Conservation (phyloP, 2,797 vertebrate genomes). For the Scomberomorus guttatus region DNA sequence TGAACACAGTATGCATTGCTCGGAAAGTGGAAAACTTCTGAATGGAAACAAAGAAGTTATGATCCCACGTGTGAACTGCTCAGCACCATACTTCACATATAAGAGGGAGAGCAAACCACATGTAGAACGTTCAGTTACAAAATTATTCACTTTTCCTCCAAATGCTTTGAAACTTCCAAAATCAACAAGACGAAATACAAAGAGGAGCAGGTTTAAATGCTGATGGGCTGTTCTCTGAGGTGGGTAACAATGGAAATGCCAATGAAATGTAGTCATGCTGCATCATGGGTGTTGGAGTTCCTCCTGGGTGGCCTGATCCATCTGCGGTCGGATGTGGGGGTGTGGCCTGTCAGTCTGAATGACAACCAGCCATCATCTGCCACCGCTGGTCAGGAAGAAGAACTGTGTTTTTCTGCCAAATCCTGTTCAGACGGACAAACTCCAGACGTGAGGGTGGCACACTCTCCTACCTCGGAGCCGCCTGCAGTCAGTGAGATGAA, state of each 20-base stretch:
- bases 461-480: slow-evolving; percentile 41
- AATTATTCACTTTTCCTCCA: slow-evolving; percentile 29
- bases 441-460: slow-evolving; percentile 66
- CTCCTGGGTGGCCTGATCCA: slow-evolving; percentile 76
- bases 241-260: slow-evolving; percentile 59
- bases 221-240: slow-evolving; percentile 35
- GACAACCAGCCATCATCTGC: slow-evolving; percentile 50
- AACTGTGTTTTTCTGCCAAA: slow-evolving; percentile 40
- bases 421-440: slow-evolving; percentile 56
- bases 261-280: slow-evolving; percentile 19
- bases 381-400: slow-evolving; percentile 43
- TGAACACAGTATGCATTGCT: slow-evolving; percentile 2
- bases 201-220: slow-evolving; percentile 12
- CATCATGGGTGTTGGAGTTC: slow-evolving; percentile 53
- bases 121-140: slow-evolving; percentile 32
- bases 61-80: slow-evolving; percentile 35
- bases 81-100: slow-evolving; percentile 29
- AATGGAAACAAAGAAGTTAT: slow-evolving; percentile 29
- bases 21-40: slow-evolving; percentile 10
- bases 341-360: slow-evolving; percentile 56
- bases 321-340: slow-evolving; percentile 63
- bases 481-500: slow-evolving; percentile 23
- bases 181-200: slow-evolving; percentile 46
- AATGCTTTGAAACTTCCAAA: slow-evolving; percentile 44
- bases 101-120: slow-evolving; percentile 48